These are phyloP conservation scores for Sylvietta virens DNA, from an alignment of 2,113 vertebrate species.

Conservation along the genomic window DNA sequence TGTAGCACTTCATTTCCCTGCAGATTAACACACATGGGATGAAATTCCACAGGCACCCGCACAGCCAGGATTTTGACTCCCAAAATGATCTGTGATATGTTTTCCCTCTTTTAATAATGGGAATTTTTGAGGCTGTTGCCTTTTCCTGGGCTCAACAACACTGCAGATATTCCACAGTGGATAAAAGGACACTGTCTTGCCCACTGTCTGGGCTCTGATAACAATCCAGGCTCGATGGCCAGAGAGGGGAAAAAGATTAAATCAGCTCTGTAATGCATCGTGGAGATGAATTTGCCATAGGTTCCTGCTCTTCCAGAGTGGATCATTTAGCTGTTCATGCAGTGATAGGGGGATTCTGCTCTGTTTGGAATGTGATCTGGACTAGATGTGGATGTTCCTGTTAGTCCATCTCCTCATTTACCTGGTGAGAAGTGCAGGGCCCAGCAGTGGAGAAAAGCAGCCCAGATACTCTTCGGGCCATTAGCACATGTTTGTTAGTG, in stretches of 20 bases:
- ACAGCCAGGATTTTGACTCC: not conserved
- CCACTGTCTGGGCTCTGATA: not conserved
- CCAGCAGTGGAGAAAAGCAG: not conserved
- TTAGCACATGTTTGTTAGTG: not conserved
- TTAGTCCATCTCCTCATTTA: not conserved
- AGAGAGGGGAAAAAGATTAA: not conserved
- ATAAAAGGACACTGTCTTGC: not conserved
- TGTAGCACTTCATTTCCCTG: conserved; percentile 37
- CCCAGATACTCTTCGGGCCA: not conserved
- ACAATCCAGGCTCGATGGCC: not conserved
- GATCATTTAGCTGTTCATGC: not conserved
- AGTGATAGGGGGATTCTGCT: not conserved
- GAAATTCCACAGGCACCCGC: not conserved
- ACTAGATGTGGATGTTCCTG: not conserved
- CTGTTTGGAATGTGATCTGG: not conserved
- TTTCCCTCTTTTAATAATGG: not conserved
- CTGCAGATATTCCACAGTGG: not conserved
- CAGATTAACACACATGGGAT: not conserved
- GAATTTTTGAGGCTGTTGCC: not conserved
- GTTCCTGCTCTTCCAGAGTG: not conserved
- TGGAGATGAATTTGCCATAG: not conserved
- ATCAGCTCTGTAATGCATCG: not conserved
- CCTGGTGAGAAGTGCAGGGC: not conserved
- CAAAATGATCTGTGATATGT: not conserved
- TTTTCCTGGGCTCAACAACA: not conserved